A percentile compares a stretch with the other conserved stretches of the same genome.
These are phyloP conservation scores for Alloscopus bannaensis DNA, from an alignment of 2,888 invertebrate species.

Conservation along the genomic window DNA sequence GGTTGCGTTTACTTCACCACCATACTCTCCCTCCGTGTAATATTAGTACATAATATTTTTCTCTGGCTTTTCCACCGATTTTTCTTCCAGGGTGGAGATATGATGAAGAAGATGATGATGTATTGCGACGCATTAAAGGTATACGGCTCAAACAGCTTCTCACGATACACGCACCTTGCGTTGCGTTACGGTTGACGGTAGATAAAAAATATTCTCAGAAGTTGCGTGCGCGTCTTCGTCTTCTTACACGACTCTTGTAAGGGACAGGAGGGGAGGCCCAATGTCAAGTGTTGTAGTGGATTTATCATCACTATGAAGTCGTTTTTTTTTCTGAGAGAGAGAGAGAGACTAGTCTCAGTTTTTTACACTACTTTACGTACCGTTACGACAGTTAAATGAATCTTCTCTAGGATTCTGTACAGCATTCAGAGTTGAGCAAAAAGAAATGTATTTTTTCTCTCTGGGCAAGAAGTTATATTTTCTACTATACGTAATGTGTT, in stretches of 20 bases:
- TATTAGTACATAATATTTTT: not conserved
- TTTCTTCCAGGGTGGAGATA: constrained; percentile 21
- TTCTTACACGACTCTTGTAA: constrained; percentile 36
- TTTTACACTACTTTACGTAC: too few relatives aligned
- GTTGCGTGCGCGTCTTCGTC: too few relatives aligned
- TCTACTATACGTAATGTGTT: constrained; percentile 47
- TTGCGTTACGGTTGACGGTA: too few relatives aligned
- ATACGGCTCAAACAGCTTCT: too few relatives aligned
- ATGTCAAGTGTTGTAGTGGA: constrained; percentile 61
- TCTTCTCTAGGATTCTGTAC: too few relatives aligned
- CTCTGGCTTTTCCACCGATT: constrained; percentile 11
- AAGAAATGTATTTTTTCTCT: too few relatives aligned
- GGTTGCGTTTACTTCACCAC: not conserved
- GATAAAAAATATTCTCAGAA: too few relatives aligned
- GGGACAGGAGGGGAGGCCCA: constrained; percentile 52
- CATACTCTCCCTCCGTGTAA: not conserved
- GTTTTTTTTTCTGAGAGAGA: constrained; percentile 23
- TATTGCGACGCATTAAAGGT: constrained; percentile 49
- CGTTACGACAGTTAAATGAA: constrained; percentile 17
- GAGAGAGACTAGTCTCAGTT: not conserved
- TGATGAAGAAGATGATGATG: constrained; percentile 53
- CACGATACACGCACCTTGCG: too few relatives aligned
- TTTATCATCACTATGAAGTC: constrained; percentile 60
- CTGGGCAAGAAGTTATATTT: too few relatives aligned
- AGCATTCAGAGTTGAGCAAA: too few relatives aligned